Conservation (phyloP, 2,113 vertebrate genomes). For the Balaeniceps rex region DNA sequence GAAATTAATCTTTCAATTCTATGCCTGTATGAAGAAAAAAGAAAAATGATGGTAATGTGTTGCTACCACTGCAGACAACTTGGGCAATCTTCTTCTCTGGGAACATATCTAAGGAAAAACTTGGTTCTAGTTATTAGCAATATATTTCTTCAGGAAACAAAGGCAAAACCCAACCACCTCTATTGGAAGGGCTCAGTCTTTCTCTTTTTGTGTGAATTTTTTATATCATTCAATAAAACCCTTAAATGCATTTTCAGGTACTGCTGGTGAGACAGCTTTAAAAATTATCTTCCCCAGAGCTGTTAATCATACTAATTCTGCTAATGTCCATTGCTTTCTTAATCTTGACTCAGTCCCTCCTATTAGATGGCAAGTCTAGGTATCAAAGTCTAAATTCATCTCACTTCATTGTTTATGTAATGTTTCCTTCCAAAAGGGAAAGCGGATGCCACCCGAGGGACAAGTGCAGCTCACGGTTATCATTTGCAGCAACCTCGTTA, state of each 20-base stretch:
- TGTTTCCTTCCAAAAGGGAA: neutral
- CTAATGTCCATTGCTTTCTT: neutral
- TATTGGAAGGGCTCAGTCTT: neutral
- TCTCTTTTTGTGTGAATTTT: neutral
- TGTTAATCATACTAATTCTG: neutral
- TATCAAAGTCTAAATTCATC: neutral
- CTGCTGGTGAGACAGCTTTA: neutral
- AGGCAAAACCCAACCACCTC: neutral
- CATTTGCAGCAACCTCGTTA: neutral
- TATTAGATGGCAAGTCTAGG: neutral
- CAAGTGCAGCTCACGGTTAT: neutral
- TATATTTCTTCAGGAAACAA: neutral
- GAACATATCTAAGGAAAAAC: neutral
- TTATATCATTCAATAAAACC: neutral
- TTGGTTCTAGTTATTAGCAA: neutral
- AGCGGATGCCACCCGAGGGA: neutral
- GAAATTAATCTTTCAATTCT: neutral
- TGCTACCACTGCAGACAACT: neutral
- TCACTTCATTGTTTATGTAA: neutral
- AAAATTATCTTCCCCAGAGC: neutral
- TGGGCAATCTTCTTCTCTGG: neutral
- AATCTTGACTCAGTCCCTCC: neutral
- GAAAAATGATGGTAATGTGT: neutral
- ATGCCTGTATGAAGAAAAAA: neutral
- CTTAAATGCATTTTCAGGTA: neutral